A percentile compares a stretch with the other conserved stretches of the same genome.
Evolutionary conservation across 2,888 invertebrate genomes (phyloP).

Genomic region (Mycalesis mineus): DNA sequence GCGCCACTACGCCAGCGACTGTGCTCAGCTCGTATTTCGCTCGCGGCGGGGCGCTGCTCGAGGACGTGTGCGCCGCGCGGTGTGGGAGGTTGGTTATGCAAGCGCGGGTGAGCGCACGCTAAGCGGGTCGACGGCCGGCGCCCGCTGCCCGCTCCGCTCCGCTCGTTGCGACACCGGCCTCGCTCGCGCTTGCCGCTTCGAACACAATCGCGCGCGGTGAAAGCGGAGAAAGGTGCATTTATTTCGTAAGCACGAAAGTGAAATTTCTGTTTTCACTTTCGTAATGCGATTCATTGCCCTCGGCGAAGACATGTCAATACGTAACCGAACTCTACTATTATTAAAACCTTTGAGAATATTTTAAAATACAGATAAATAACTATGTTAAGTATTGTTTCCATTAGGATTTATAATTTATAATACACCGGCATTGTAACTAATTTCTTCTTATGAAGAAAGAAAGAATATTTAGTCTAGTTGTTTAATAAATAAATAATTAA

Average conservation of each 20-base stretch:
- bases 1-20: constrained; percentile 37
- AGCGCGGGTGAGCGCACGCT: constrained; percentile 81
- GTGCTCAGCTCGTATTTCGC: constrained; percentile 55
- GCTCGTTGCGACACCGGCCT: constrained; percentile 59
- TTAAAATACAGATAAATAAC: background rate
- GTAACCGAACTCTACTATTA: constrained; percentile 7
- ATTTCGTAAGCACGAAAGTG: constrained; percentile 77
- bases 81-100: constrained; percentile 72
- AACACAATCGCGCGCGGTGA: constrained; percentile 51
- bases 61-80: constrained; percentile 32
- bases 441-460: too few relatives aligned
- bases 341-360: background rate
- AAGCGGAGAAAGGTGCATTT: constrained; percentile 77
- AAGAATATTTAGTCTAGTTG: too few relatives aligned
- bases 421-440: too few relatives aligned
- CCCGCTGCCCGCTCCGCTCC: constrained; percentile 47
- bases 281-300: constrained; percentile 62
- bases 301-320: constrained; percentile 19
- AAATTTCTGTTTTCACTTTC: constrained; percentile 77
- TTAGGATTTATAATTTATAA: too few relatives aligned
- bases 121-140: constrained; percentile 83
- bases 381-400: too few relatives aligned
- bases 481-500: too few relatives aligned
- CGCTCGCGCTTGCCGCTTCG: constrained; percentile 35
- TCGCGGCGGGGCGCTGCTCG: constrained; percentile 29